Base-by-base conservation (phyloP, 37 sponge, comb jelly and placozoan genomes). In the Mnemiopsis leidyi region DNA sequence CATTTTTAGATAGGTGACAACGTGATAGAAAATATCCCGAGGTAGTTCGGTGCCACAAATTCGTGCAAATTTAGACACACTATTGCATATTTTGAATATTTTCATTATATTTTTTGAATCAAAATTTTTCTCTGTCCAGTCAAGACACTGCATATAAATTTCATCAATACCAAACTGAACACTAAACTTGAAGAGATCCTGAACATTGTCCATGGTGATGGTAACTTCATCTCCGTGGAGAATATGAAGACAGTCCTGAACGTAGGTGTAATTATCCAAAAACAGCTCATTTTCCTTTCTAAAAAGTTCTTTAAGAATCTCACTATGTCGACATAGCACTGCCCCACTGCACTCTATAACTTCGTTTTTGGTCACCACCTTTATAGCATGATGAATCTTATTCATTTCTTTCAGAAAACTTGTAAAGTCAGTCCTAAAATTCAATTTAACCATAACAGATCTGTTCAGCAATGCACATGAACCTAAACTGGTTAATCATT, bases 301-400 rank as follows among this genome's bases (percentile, higher is more conserved):
- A 25, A 69, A 16, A 5, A 69, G 73, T 69, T 69, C 23, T 20
- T 23, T 16, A 5, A 69, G 29, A 69, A 25, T 69, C 1, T 21
- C 73, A 69, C 73, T 69, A 25, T 69, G 73, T 69, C 21, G 73
- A 69, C 28, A 21, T 25, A 69, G n/a, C 28, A 69, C 29, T 69
- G 29, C 73, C 2, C 73, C 73, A 69, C 73, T 69, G 73, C 73
- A 69, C n/a, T 69, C 73, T 21, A 69, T 69, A 5, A 69, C 73
- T 69, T 25, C 73, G n/a, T 20, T 25, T 69, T 21, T 21, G 9
- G 73, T 69, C 24, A 69, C 73, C 29, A 69, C 73, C 21, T 25
- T 69, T 25, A 69, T 25, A 23, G 73, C n/a, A 25, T 69, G 73
- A 25, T 69, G 7, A n/a, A 69, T 25, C 73, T 69, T 69, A 48